Conservation (phyloP, 2,888 invertebrate species). For the Prostheceraeus crozeri region DNA sequence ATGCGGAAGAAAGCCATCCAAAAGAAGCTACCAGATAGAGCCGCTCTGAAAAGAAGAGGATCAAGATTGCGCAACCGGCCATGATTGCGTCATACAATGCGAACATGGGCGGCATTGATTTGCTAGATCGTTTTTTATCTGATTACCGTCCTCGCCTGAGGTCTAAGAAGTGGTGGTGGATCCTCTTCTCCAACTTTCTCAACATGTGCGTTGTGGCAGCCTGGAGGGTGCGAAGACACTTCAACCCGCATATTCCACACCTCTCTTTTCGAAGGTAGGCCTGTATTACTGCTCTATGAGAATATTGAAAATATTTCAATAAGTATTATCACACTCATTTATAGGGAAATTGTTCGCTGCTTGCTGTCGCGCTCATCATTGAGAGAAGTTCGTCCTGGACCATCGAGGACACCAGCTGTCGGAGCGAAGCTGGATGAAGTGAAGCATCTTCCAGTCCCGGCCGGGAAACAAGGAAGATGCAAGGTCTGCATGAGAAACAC, state of each 20-base stretch:
- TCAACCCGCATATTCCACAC: too few species aligned
- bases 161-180: constrained; percentile 1
- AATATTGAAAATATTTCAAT: too few species aligned
- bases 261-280: too few species aligned
- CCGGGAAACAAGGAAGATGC: constrained; percentile 20
- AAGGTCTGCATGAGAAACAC: constrained; percentile 28
- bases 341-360: too few species aligned
- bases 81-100: neutral
- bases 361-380: too few species aligned
- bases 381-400: constrained; percentile 12
- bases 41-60: neutral
- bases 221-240: too few species aligned
- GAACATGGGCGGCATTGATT: neutral
- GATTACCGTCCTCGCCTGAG: neutral
- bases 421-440: neutral
- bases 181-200: constrained; percentile 12
- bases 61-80: constrained; percentile 6
- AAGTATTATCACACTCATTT: too few species aligned
- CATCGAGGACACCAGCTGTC: constrained; percentile 10
- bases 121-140: constrained; percentile 6
- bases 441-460: constrained; percentile 21
- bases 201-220: constrained; percentile 1
- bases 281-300: too few species aligned
- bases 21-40: constrained; percentile 1
- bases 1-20: too few species aligned